Base-by-base conservation (phyloP, 1,140 invertebrate species). In the Fopius arisanus region DNA sequence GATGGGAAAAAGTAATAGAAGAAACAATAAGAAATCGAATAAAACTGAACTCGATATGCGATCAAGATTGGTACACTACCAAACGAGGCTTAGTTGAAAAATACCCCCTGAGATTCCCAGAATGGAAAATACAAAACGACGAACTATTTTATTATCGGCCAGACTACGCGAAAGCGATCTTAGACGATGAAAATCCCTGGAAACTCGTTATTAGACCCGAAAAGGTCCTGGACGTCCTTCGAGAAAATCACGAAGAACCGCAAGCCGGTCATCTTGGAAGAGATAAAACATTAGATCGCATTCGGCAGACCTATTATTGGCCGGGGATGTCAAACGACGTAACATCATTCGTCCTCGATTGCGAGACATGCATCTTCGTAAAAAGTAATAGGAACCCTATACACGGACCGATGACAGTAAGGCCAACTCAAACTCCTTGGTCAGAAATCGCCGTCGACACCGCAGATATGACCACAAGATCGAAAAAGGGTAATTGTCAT, bases 301-400 rank as follows among this genome's bases (percentile, higher is more conserved):
- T 73, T 54, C 16, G 72, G 12, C 72, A 54, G 43, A 67, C 40
- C 29, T 73, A 73, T 51, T 67, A 73, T 41, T 67, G 40, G 72
- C 37, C 65, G 0, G 37, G 37, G 28, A 26, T 63, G 72, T 19
- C 65, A 28, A 21, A 37, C 3, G 73, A 74, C 33, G 28, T 74
- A 10, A 70, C 63, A 68, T 54, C 23, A 54, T 73, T 40, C 54
- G 65, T 73, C 3, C 19, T 68, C 26, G 72, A 68, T 14, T 70
- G 51, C n/a, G 69, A 70, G 28, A 70, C 31, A 12, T 59, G 69
- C 14, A 21, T 74, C 43, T 3, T 40, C 26, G 63, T 63, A 10
- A 72, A 73, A 75, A 41, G 19, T 16, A 70, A 70, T 70, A 48
- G 48, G 48, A 68, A 37, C 26, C 62, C 28, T 21, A 48, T 48